These are phyloP conservation scores for Enteromius unitaeniatus DNA, from an alignment of 2,797 vertebrate genomes.

Conservation along the genomic window DNA sequence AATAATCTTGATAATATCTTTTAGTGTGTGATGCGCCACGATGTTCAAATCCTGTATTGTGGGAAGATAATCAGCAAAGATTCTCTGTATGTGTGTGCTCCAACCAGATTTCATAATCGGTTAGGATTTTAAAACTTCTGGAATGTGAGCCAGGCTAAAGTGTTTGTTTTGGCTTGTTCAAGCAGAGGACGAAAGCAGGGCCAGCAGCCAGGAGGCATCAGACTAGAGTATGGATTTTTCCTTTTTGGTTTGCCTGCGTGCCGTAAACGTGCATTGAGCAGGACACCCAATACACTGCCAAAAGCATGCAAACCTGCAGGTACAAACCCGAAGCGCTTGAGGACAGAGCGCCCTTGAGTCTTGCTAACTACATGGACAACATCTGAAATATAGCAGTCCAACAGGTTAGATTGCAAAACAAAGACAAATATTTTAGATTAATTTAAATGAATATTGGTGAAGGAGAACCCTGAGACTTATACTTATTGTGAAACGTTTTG, in stretches of 20 bases:
- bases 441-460: not conserved
- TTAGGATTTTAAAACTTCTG: too few species aligned
- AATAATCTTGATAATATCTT: too few species aligned
- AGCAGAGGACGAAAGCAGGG: constrained; percentile 24
- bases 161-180: constrained; percentile 56
- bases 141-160: not conserved
- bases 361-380: not conserved
- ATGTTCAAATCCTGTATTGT: too few species aligned
- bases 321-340: constrained; percentile 3
- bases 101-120: too few species aligned
- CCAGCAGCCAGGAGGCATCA: constrained; percentile 53
- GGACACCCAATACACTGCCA: constrained; percentile 51
- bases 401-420: not conserved
- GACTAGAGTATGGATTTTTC: constrained; percentile 64
- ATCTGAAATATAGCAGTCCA: not conserved
- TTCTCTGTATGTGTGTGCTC: too few species aligned
- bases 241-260: not conserved
- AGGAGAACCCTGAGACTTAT: not conserved
- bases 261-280: constrained; percentile 12
- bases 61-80: too few species aligned
- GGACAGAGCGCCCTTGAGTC: not conserved
- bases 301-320: constrained; percentile 31
- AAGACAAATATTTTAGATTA: not conserved
- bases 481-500: not conserved
- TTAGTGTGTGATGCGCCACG: too few species aligned